Evolutionary conservation across 2,113 vertebrate species (phyloP), one percentile per base, ranked within the genome.

Genomic region (Cathartes aura): DNA sequence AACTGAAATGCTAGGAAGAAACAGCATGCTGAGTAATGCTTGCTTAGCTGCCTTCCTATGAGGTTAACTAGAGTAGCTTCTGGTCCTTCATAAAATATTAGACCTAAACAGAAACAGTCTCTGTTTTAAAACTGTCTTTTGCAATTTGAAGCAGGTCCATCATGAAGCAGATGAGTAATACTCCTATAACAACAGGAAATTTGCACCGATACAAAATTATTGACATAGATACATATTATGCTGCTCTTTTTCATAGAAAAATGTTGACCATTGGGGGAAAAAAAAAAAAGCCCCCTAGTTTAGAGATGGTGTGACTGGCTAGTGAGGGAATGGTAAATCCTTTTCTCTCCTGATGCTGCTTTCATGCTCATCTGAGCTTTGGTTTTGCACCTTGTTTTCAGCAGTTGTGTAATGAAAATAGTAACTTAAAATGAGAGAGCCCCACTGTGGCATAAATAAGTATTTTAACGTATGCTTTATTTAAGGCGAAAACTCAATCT

Each of bases 11-110:
- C 70, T 58, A 7, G 53, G 27, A 78, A 93, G 66, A 93, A 96
- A 11, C 53, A 92, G 79, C 34, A 15, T 81, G 79, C 96, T 97
- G 96, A 97, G 78, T 68, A 96, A 94, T 72, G 47, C 87, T 59
- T 94, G 85, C 95, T 97, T 56, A 55, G 81, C 32, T 95, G 85
- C 66, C 80, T 70, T 71, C 70, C 87, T 56, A 4, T 8, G 22
- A 88, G 62, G 56, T 48, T 66, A 91, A 81, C 74, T 59, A 16
- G 18, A 32, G 26, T 64, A 94, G 81, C 78, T 96, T 91, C 82
- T 60, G 64, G 45, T 48, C 87, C 92, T 63, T 34, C 15, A 5
- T 20, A 82, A 89, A 92, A 56, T 60, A 89, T 73, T 34, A n/a
- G 29, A 70, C 66, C 71, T 52, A 32, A 85, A 79, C 56, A 68